Evolutionary conservation across 2,797 vertebrate genomes (phyloP).

Genomic region (Catharus ustulatus): DNA sequence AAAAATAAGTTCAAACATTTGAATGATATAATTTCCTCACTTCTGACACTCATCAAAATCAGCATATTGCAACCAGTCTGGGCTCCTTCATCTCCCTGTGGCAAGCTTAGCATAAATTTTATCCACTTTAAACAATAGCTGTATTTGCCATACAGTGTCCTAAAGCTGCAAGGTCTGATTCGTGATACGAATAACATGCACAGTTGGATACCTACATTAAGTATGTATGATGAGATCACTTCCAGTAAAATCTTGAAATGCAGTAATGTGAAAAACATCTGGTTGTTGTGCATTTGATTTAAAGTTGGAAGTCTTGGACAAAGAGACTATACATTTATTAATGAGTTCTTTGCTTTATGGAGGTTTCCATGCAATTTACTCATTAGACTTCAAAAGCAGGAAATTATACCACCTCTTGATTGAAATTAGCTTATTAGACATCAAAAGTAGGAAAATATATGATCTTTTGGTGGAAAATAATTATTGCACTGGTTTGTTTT

Average conservation of each 20-base stretch:
- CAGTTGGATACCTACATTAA: constrained; percentile 74
- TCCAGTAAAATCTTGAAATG: constrained; percentile 78
- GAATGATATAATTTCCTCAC: constrained; percentile 53
- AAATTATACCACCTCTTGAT: constrained; percentile 5
- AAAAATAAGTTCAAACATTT: constrained; percentile 2
- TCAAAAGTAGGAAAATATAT: constrained; percentile 21
- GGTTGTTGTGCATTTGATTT: constrained; percentile 73
- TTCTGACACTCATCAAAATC: constrained; percentile 51
- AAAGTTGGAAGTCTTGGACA: constrained; percentile 72
- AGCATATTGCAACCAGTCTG: background rate
- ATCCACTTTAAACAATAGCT: constrained; percentile 46
- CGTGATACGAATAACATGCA: constrained; percentile 71
- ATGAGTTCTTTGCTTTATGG: constrained; percentile 52
- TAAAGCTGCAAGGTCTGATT: constrained; percentile 50
- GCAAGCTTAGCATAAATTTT: constrained; percentile 25
- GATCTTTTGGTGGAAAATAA: background rate
- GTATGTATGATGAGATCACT: constrained; percentile 81
- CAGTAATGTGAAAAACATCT: constrained; percentile 82
- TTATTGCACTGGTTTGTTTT: background rate
- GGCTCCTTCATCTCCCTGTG: constrained; percentile 28
- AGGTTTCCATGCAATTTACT: constrained; percentile 61
- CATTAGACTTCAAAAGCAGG: constrained; percentile 55
- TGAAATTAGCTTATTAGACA: constrained; percentile 31
- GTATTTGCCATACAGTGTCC: constrained; percentile 37
- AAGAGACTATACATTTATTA: constrained; percentile 69